Base-by-base conservation (phyloP, 2,113 vertebrate genomes). In the Callopanchax toddi region DNA sequence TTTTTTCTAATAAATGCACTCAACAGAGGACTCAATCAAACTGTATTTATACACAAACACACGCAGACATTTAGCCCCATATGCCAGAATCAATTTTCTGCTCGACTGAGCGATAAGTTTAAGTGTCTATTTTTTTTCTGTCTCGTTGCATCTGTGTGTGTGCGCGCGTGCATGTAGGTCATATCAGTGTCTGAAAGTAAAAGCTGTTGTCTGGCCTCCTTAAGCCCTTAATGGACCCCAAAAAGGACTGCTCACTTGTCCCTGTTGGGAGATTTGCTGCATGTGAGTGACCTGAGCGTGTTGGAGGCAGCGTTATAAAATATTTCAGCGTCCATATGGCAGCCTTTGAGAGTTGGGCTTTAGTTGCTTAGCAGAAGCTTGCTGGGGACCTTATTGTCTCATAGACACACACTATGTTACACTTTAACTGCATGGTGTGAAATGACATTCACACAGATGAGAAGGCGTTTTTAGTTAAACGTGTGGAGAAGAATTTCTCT, bases 191-290 rank as follows among this genome's bases (percentile, higher is more conserved):
- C 60, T 74, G 34, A 71, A 78, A 82, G 71, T 87, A 34, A 87
- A 84, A 77, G 79, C 76, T 73, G 77, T 71, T 81, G 74, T 76
- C 74, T 83, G 73, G 62, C 62, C 39, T 59, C 59, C 50, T 69
- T 81, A 71, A 87, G 55, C 71, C 46, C 12, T 81, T 85, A 83
- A 85, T 87, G 85, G 69, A 79, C 65, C 71, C 44, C 26, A 51
- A 57, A n/a, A 69, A 59, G 21, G 25, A 42, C 51, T 22, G 52
- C 60, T 62, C 48, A 49, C 44, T 69, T 12, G 22, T 63, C 60
- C 37, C 69, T 60, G 21, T 59, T 50, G 59, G 52, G 50, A 52
- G 40, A 23, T 18, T 45, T 48, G 51, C 60, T 59, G 55, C 54
- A 39, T 58, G 21, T 58, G 55, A 45, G 49, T 58, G 74, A 61